phyloP scores from a whole-genome alignment of 2,888 invertebrate species.

The Heliconius sara region DNA sequence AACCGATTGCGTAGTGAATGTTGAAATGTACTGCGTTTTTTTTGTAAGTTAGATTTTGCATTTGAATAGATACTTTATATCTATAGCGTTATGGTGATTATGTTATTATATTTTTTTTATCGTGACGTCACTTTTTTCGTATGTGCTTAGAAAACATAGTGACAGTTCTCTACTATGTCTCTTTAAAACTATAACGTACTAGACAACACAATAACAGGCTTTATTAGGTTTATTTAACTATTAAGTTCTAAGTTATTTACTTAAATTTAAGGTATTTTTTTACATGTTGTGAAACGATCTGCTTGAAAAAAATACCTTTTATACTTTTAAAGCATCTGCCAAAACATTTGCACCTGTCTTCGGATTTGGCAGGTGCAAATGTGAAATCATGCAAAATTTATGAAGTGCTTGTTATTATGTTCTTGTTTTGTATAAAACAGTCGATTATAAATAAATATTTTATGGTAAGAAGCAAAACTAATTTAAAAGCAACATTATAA shows the following conservation, averaged over 20 bases:
- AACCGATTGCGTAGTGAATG: neutral
- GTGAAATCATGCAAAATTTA: neutral
- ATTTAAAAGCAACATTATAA: neutral
- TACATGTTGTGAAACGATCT: neutral
- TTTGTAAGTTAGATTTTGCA: neutral
- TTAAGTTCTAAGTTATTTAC: no score
- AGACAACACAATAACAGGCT: no score
- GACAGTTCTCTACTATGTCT: neutral
- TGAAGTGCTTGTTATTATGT: neutral
- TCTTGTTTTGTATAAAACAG: neutral
- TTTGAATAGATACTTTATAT: no score
- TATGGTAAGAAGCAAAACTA: neutral
- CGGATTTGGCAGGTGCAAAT: constrained; percentile 36
- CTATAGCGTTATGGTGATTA: no score
- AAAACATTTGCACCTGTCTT: constrained; percentile 39
- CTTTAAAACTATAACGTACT: no score
- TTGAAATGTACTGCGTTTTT: neutral
- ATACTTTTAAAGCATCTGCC: neutral
- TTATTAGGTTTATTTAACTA: no score
- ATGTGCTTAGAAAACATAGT: neutral
- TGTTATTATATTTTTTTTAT: neutral
- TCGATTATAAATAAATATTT: neutral
- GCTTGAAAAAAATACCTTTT: neutral
- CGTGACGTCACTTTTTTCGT: neutral
- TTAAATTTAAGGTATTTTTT: neutral